These are phyloP conservation scores for Chrysolina americana DNA, from an alignment of 2,888 invertebrate genomes.

Conservation along the genomic window DNA sequence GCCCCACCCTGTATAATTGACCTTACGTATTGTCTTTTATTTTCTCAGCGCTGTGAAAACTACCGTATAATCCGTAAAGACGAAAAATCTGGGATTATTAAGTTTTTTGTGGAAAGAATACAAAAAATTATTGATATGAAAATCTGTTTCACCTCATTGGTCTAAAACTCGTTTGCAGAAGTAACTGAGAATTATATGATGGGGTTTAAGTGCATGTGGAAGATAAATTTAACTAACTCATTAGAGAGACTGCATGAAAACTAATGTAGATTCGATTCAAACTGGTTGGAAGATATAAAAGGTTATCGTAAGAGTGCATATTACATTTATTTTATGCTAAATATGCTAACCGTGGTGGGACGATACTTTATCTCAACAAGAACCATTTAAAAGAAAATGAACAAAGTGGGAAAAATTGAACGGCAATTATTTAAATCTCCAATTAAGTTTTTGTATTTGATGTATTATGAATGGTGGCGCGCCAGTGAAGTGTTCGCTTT, in stretches of 20 bases:
- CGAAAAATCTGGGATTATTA: too few relatives aligned
- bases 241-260: slow-evolving; percentile 30
- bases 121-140: too few relatives aligned
- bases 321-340: slow-evolving; percentile 33
- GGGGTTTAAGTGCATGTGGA: slow-evolving; percentile 16
- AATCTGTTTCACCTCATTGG: too few relatives aligned
- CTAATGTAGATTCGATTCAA: slow-evolving; percentile 36
- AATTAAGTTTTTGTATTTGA: too few relatives aligned
- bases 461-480: too few relatives aligned
- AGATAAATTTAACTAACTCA: slow-evolving; percentile 20
- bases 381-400: slow-evolving; percentile 33
- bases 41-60: too few relatives aligned
- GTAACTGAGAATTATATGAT: slow-evolving; percentile 12
- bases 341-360: slow-evolving; percentile 32
- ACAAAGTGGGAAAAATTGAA: slow-evolving; percentile 30
- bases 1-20: too few relatives aligned
- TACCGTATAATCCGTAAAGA: too few relatives aligned
- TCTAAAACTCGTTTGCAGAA: slow-evolving; percentile 19
- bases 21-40: too few relatives aligned
- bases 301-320: slow-evolving; percentile 41
- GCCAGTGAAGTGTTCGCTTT: too few relatives aligned
- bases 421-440: background rate
- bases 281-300: slow-evolving; percentile 39
- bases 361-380: slow-evolving; percentile 40
- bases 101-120: too few relatives aligned